Conservation (phyloP, 2,888 invertebrate genomes). For the Oegoconia quadripuncta region DNA sequence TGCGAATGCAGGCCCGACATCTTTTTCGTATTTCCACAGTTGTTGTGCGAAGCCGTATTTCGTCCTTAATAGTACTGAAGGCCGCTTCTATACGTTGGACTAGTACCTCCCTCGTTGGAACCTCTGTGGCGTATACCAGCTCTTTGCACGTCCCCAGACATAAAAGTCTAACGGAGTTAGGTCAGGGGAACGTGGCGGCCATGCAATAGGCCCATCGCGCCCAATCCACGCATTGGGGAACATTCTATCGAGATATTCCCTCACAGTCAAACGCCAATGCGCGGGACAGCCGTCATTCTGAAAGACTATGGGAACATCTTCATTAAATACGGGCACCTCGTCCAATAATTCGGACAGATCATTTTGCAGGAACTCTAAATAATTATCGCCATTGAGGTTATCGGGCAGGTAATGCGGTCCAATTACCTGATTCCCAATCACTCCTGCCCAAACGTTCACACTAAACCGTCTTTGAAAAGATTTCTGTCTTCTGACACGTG, state of each 20-base stretch:
- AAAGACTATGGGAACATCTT: no score
- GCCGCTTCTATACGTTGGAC: slow-evolving; percentile 6
- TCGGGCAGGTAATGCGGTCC: slow-evolving; percentile 4
- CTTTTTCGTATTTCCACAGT: slow-evolving; percentile 2
- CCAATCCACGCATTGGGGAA: no score
- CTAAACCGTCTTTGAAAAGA: not conserved
- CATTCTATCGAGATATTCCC: no score
- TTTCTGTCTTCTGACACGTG: not conserved
- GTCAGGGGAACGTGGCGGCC: no score
- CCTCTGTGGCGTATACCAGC: slow-evolving; percentile 3
- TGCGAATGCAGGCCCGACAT: slow-evolving; percentile 1
- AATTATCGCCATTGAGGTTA: slow-evolving; percentile 5
- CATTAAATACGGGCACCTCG: no score
- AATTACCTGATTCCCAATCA: slow-evolving; percentile 1
- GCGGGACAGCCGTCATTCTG: not conserved
- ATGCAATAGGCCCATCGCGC: no score
- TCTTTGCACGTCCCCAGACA: no score
- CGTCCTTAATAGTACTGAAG: not conserved
- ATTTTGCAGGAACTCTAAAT: slow-evolving; percentile 2
- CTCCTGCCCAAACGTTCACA: not conserved
- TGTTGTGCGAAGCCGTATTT: not conserved
- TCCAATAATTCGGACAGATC: no score
- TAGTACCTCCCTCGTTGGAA: slow-evolving; percentile 5
- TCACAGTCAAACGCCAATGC: not conserved
- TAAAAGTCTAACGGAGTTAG: no score